Evolutionary conservation across 2,888 invertebrate species (phyloP), one percentile per base, ranked within the genome.

Genomic region (Apodemia mormo): DNA sequence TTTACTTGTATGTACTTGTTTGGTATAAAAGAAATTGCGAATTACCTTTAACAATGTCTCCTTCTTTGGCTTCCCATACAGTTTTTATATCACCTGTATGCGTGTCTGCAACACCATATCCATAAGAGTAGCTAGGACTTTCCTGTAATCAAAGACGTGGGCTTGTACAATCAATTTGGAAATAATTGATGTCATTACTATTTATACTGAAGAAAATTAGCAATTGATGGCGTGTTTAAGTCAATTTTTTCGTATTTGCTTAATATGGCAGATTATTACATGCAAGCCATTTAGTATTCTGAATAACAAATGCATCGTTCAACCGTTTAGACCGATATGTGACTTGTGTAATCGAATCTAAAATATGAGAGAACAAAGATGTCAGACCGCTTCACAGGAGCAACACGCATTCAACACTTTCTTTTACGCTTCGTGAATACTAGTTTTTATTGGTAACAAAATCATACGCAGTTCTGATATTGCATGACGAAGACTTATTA

Each of bases 61-160:
- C 95, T 79, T 95, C 92, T 80, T 94, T 94, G 68, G 94, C 88
- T 81, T 95, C 95, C 95, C 95, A 95, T 72, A 94, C 95, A 68
- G 94, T 89, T 78, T 95, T 95, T 2, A 95, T 85, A 71, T 95
- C 95, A 22, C 95, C 95, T 33, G 95, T 95, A 70, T 90, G 89
- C 22, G 87, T 86, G 80, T 95, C 95, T 75, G 95, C 90, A 22
- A 95, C 95, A 68, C 95, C 95, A 79, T 95, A 95, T 75, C 95
- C 94, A 82, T 94, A 95, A 71, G 94, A 94, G 84, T 95, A 95
- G 75, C 93, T 93, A 71, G 94, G 90, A 79, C 93, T 91, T 83
- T 85, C 91, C 94, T 95, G 88, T 33, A 82, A 82, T 74, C 72
- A 74, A 71, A 72, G 12, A 22, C 7, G 66, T 29, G 30, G 30